Conservation (phyloP, 2,113 vertebrate genomes). For the Scomber japonicus region DNA sequence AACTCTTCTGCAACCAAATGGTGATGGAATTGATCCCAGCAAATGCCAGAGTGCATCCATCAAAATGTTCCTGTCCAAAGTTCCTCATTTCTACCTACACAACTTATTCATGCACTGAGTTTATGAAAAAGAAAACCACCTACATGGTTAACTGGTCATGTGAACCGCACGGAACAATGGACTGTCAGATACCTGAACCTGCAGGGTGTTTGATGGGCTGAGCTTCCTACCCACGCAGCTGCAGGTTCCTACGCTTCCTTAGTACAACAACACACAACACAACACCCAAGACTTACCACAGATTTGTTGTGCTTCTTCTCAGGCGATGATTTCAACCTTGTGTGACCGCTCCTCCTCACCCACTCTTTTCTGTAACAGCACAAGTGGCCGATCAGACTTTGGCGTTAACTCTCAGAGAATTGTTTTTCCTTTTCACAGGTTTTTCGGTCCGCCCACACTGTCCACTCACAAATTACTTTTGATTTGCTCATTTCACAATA, state of each 20-base stretch:
- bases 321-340: conserved; percentile 14
- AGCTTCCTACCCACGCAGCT: conserved; percentile 19
- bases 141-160: not conserved
- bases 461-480: conserved; percentile 37
- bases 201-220: not conserved
- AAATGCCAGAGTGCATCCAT: not conserved
- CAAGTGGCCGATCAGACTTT: conserved; percentile 11
- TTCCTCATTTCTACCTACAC: not conserved
- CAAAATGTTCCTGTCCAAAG: not conserved
- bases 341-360: conserved; percentile 18
- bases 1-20: not conserved
- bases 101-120: not conserved
- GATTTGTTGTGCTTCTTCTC: conserved; percentile 4
- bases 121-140: not conserved
- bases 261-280: conserved; percentile 25
- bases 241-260: conserved; percentile 16
- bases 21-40: not conserved
- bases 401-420: not conserved
- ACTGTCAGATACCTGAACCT: not conserved
- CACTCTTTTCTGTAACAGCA: conserved; percentile 21
- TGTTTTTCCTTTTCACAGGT: conserved; percentile 17
- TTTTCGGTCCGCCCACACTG: conserved; percentile 1
- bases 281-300: not conserved
- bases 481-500: conserved; percentile 46
- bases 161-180: conserved; percentile 4